These are phyloP conservation scores for Panthera tigris DNA, from an alignment of 2,113 vertebrate genomes.

Conservation along the genomic window DNA sequence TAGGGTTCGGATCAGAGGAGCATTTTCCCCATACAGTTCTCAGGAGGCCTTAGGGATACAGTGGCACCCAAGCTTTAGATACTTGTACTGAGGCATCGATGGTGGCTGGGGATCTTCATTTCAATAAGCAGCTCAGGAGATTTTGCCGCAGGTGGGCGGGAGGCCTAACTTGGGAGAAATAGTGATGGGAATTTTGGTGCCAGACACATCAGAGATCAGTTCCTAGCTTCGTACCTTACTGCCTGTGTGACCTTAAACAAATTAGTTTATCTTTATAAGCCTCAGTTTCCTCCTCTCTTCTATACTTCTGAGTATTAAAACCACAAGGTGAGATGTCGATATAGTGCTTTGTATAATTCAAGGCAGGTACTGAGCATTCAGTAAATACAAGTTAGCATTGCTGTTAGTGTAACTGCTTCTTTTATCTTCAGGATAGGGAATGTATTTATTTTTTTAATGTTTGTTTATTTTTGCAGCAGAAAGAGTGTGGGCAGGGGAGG, in stretches of 20 bases:
- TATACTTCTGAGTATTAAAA: background rate
- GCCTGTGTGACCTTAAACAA: background rate
- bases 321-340: background rate
- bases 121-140: background rate
- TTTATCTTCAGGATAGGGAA: constrained; percentile 37
- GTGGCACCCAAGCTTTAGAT: background rate
- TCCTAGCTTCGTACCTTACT: background rate
- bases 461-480: too few species aligned
- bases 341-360: background rate
- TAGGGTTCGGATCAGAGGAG: background rate
- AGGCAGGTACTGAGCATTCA: background rate
- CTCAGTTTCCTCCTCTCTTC: background rate
- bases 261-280: background rate
- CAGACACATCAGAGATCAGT: background rate
- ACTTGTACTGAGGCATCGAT: background rate
- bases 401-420: background rate
- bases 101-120: background rate
- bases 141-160: background rate
- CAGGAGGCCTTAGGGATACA: background rate
- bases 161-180: background rate
- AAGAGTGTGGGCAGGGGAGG: too few species aligned
- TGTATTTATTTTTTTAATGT: background rate
- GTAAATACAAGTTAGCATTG: background rate
- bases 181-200: background rate
- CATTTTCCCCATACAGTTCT: background rate